Base-by-base conservation (phyloP, 2,113 vertebrate genomes). In the Odocoileus virginianus region DNA sequence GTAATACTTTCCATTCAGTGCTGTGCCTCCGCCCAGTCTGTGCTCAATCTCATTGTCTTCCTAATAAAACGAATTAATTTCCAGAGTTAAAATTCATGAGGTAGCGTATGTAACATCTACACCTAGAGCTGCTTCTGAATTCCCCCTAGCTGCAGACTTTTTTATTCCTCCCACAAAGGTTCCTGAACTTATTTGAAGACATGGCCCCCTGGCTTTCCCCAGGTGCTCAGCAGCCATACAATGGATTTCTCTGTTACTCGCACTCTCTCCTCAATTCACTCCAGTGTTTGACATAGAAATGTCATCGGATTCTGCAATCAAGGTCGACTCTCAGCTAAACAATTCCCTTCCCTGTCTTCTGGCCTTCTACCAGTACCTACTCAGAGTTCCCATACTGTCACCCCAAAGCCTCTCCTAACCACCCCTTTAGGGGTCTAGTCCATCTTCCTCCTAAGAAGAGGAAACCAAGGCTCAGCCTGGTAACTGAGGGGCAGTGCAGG, bases 31-130 rank as follows among this genome's bases (percentile, higher is more conserved):
- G 11, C 82, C 84, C 85, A 11, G 45, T 58, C 27, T 55, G 33
- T 19, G 19, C 61, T 45, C 54, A 10, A 91, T 74, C 87, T 96
- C 84, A 54, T 36, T 57, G 87, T 96, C 84, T 92, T 71, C 87
- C 95, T 94, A 95, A 94, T 84, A 95, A 94, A 98, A 91, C 25
- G 67, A 81, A 92, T 95, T 94, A 79, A 92, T 91, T 92, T 94
- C 81, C 84, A 92, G 87, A 93, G 87, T 92, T 90, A 90, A 95
- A 92, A 94, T 96, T 85, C 97, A 97, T 28, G 43, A 95, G 87
- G 85, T 55, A 27, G 86, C 6, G 0, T 7, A 27, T 2, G 45
- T n/a, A 74, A 85, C 8, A 4, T 27, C 58, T 50, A 60, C 45
- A 55, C 87, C 57, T 9, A 43, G 45, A 89, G 67, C 89, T 82